phyloP scores from a whole-genome alignment of 2,888 invertebrate species.

The Clostera curtula region DNA sequence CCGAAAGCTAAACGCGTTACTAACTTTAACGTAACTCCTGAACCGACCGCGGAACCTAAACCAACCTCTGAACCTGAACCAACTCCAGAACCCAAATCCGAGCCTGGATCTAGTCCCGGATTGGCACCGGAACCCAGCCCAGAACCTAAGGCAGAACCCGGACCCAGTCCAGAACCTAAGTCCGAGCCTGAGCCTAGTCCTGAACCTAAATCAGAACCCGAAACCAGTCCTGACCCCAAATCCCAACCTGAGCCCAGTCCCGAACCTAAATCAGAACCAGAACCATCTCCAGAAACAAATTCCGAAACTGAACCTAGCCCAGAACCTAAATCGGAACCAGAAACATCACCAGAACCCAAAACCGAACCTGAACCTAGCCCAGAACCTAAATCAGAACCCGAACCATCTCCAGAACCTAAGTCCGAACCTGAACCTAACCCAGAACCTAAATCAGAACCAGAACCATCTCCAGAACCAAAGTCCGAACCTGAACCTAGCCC shows the following conservation, averaged over 20 bases:
- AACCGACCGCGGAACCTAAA: conserved; percentile 41
- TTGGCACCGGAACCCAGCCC: conserved; percentile 22
- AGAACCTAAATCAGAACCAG: conserved; percentile 40
- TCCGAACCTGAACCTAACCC: conserved; percentile 31
- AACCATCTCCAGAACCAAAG: conserved; percentile 24
- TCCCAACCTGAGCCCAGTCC: conserved; percentile 23
- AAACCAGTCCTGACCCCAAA: conserved; percentile 22
- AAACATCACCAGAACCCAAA: conserved; percentile 30
- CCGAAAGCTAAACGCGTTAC: conserved; percentile 40
- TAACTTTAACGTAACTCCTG: conserved; percentile 31
- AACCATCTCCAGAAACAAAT: conserved; percentile 19
- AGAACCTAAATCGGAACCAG: conserved; percentile 28
- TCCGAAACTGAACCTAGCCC: conserved; percentile 21
- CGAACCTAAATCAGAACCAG: conserved; percentile 18
- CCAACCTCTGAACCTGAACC: conserved; percentile 48
- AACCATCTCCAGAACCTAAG: conserved; percentile 32
- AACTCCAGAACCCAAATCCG: conserved; percentile 25
- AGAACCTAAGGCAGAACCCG: conserved; percentile 16
- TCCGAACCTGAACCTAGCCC: conserved; percentile 39
- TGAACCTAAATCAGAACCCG: conserved; percentile 37
- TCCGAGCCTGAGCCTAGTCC: conserved; percentile 26
- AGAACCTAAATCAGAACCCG: conserved; percentile 28
- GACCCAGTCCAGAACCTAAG: conserved; percentile 17
- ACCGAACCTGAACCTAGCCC: conserved; percentile 38
- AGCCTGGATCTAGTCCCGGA: conserved; percentile 16